phyloP scores from a whole-genome alignment of 2,797 vertebrate genomes.

The Sarcophilus harrisii region DNA sequence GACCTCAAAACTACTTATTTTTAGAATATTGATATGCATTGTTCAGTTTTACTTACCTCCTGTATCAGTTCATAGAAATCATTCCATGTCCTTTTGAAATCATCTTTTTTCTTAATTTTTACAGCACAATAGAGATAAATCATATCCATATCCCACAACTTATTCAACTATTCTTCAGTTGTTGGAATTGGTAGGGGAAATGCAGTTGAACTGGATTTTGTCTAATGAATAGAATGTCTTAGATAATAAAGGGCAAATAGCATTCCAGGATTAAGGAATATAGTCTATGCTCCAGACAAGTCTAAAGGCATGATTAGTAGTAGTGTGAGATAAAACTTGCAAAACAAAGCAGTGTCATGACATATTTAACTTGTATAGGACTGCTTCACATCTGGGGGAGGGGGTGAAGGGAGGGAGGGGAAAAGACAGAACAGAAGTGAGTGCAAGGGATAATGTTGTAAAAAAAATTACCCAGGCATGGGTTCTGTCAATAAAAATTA shows the following conservation, averaged over 20 bases:
- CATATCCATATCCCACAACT: no score
- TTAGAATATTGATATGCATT: not conserved
- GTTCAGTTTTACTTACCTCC: not conserved
- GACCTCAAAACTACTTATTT: not conserved
- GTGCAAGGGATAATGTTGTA: no score
- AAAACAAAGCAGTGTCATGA: not conserved
- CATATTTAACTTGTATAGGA: no score
- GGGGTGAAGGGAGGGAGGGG: no score
- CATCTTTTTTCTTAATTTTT: no score
- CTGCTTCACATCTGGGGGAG: no score
- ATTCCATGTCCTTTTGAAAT: no score
- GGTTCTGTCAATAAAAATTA: no score
- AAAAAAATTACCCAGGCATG: no score
- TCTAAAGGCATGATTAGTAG: not conserved
- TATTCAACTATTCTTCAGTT: no score
- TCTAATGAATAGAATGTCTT: not conserved
- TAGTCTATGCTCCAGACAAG: not conserved
- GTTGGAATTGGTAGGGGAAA: not conserved
- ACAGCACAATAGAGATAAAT: no score
- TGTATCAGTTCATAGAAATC: not conserved
- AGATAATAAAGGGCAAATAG: not conserved
- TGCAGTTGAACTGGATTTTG: not conserved
- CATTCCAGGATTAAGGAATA: not conserved
- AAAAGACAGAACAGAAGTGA: no score
- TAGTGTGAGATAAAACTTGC: not conserved